Evolutionary conservation across 2,888 invertebrate genomes (phyloP).

Genomic region (Lepidocyrtinus sp.): DNA sequence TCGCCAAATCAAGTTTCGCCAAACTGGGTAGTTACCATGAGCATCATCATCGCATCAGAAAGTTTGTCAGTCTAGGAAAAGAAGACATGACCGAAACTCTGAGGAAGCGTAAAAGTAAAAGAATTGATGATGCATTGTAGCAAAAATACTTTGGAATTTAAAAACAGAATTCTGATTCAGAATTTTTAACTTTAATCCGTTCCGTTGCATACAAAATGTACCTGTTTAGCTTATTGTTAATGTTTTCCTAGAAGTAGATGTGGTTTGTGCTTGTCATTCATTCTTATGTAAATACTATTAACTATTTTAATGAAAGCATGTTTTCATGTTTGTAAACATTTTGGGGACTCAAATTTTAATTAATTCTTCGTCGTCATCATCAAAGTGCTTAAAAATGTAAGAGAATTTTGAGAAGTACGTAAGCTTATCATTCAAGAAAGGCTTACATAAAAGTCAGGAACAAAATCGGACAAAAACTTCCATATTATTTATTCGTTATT

Average conservation of each 20-base stretch:
- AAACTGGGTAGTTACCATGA: no score
- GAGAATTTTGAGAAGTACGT: no score
- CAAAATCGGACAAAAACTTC: background rate
- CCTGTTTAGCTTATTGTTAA: background rate
- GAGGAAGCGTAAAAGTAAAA: conserved; percentile 11
- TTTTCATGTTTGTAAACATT: no score
- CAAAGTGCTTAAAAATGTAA: no score
- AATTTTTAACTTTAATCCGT: no score
- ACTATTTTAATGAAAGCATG: background rate
- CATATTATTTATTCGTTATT: background rate
- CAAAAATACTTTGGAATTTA: conserved; percentile 13
- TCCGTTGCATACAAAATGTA: no score
- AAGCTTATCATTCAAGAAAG: background rate
- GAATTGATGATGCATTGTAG: background rate
- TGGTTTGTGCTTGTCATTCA: background rate
- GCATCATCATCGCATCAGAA: background rate
- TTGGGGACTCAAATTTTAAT: no score
- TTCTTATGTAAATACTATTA: background rate
- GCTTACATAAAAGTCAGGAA: background rate
- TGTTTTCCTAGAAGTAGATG: background rate
- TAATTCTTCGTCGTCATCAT: no score
- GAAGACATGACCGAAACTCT: background rate
- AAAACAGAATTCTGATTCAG: background rate
- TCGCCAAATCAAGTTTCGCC: no score
- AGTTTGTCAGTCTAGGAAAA: background rate